Evolutionary conservation across 2,797 vertebrate species (phyloP).

Genomic region (Eurystomus glaucurus): DNA sequence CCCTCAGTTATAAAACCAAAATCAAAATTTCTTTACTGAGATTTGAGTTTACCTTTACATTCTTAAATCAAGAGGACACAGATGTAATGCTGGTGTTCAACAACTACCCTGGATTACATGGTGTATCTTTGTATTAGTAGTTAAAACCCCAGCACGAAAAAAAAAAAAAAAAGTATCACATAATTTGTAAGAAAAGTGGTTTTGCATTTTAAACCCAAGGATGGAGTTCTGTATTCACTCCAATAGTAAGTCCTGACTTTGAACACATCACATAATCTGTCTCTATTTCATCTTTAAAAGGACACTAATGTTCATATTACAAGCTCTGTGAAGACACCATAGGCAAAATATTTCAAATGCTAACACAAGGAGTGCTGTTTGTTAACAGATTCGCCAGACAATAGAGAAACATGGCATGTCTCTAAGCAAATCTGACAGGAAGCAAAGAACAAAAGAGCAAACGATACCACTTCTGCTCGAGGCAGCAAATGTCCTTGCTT

Average conservation of each 20-base stretch:
- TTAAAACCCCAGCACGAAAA: conserved; percentile 33
- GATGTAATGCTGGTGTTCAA: background rate
- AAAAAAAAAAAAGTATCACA: background rate
- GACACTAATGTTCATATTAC: background rate
- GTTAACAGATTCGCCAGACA: background rate
- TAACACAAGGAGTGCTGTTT: background rate
- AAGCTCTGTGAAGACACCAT: background rate
- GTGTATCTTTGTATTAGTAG: background rate
- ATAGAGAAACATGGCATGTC: background rate
- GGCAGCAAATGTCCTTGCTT: conserved; percentile 28
- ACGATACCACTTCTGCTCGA: background rate
- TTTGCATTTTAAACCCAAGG: background rate
- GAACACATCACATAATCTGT: background rate
- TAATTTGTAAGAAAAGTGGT: background rate
- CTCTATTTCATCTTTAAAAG: conserved; percentile 2
- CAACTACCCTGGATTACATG: background rate
- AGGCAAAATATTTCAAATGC: background rate
- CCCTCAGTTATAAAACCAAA: conserved; percentile 5
- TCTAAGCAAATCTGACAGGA: background rate
- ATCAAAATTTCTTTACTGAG: conserved; percentile 18
- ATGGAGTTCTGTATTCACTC: background rate
- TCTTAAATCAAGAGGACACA: background rate
- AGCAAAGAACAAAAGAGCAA: conserved; percentile 8
- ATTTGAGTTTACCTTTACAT: background rate
- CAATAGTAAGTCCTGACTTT: background rate